phyloP scores from a whole-genome alignment of 2,888 invertebrate species.

The Argyresthia albistria region DNA sequence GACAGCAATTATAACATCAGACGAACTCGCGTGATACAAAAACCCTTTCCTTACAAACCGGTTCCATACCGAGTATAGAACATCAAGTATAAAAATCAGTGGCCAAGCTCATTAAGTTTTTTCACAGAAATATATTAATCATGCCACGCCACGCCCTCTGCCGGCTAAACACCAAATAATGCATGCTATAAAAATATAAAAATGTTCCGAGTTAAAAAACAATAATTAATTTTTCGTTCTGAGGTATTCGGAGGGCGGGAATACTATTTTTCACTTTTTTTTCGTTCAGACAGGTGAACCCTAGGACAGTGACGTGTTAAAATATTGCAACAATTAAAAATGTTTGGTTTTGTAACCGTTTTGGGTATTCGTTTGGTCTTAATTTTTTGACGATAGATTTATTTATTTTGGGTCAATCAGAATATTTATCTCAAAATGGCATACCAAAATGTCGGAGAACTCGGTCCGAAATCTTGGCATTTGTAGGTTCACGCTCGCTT shows the following conservation, averaged over 20 bases:
- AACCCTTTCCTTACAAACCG: too few species aligned
- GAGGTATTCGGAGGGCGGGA: constrained; percentile 48
- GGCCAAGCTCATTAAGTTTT: constrained; percentile 55
- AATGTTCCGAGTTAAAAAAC: constrained; percentile 48
- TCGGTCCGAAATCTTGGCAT: too few species aligned
- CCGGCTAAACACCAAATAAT: constrained; percentile 70
- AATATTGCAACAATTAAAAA: constrained; percentile 32
- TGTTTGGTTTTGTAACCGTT: constrained; percentile 23
- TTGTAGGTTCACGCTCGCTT: too few species aligned
- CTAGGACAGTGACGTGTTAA: constrained; percentile 19
- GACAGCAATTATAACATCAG: too few species aligned
- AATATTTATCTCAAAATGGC: too few species aligned
- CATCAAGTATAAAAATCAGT: constrained; percentile 26
- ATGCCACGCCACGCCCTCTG: constrained; percentile 51
- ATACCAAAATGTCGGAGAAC: too few species aligned
- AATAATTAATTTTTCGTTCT: constrained; percentile 62
- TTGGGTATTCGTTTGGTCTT: constrained; percentile 13
- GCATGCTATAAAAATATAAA: constrained; percentile 53
- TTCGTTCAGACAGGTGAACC: constrained; percentile 39
- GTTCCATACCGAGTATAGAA: constrained; percentile 5
- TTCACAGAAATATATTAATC: constrained; percentile 68
- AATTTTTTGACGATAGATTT: too few species aligned
- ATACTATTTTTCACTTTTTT: constrained; percentile 25
- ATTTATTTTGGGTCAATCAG: too few species aligned
- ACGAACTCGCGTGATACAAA: too few species aligned